Percentiles rank a stretch among this genome's conserved stretches.
Evolutionary conservation across 2,113 vertebrate species (phyloP).

Genomic region (Bubo scandiacus): DNA sequence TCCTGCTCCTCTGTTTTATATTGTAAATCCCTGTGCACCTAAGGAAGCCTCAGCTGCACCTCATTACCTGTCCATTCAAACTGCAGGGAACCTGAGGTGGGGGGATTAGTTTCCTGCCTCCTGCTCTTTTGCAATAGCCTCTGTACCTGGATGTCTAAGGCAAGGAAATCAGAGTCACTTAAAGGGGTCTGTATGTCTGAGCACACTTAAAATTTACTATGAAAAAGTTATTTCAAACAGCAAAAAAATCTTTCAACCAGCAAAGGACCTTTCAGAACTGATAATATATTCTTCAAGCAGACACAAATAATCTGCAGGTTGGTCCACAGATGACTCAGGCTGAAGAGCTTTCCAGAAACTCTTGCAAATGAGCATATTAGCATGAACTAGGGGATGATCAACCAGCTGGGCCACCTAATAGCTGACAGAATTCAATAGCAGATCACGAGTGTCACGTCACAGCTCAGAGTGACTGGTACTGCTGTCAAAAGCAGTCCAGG

Average conservation of each 20-base stretch:
- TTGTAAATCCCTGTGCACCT: neutral
- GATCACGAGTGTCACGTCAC: neutral
- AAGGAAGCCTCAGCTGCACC: neutral
- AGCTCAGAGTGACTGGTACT: neutral
- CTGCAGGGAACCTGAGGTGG: neutral
- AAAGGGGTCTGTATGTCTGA: neutral
- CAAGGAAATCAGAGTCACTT: neutral
- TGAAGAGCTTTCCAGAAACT: neutral
- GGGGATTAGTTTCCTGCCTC: neutral
- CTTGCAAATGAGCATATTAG: neutral
- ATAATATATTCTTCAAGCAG: neutral
- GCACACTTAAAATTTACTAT: neutral
- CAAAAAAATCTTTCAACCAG: neutral
- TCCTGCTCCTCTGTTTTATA: neutral
- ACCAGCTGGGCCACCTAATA: neutral
- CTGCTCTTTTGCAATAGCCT: neutral
- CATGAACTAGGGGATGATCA: neutral
- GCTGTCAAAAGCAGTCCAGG: neutral
- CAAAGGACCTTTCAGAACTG: neutral
- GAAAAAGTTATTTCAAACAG: neutral
- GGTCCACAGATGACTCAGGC: neutral
- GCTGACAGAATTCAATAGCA: neutral
- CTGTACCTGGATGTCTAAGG: neutral
- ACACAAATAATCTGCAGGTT: neutral
- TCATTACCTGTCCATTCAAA: neutral